phyloP scores from a whole-genome alignment of 2,113 vertebrate species.

The Amblyopsis rosae region DNA sequence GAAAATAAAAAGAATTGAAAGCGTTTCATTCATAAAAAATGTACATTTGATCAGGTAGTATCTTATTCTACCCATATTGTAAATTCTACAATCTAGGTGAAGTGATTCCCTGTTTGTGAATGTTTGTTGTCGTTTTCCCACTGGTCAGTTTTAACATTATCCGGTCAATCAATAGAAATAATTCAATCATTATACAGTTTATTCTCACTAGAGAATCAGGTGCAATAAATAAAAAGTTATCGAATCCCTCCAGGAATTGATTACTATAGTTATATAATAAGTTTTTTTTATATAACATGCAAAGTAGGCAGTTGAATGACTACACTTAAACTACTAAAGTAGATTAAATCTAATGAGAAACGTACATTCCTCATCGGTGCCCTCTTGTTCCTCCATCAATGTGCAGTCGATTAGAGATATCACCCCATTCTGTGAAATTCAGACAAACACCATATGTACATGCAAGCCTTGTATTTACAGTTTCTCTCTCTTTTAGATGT shows the following conservation, averaged over 20 bases:
- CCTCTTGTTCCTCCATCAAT: conserved; percentile 91
- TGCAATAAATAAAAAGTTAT: no score
- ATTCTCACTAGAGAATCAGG: no score
- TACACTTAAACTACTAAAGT: background rate
- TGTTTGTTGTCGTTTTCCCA: no score
- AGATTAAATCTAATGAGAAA: conserved; percentile 20
- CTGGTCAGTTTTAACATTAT: no score
- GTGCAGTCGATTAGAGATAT: conserved; percentile 97
- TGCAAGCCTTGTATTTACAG: background rate
- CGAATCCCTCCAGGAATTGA: no score
- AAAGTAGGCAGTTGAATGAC: background rate
- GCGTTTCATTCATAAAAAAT: background rate
- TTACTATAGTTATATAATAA: background rate
- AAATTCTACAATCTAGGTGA: background rate
- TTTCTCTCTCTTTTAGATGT: background rate
- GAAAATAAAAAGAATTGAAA: background rate
- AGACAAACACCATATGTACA: background rate
- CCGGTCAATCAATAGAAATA: no score
- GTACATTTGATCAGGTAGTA: background rate
- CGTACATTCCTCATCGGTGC: conserved; percentile 89
- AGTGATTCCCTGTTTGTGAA: background rate
- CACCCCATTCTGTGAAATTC: conserved; percentile 86
- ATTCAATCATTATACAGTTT: no score
- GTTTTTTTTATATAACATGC: no score
- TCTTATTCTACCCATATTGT: background rate